Conservation (phyloP, 2,113 vertebrate species). For the Thalassarche chlororhynchos region DNA sequence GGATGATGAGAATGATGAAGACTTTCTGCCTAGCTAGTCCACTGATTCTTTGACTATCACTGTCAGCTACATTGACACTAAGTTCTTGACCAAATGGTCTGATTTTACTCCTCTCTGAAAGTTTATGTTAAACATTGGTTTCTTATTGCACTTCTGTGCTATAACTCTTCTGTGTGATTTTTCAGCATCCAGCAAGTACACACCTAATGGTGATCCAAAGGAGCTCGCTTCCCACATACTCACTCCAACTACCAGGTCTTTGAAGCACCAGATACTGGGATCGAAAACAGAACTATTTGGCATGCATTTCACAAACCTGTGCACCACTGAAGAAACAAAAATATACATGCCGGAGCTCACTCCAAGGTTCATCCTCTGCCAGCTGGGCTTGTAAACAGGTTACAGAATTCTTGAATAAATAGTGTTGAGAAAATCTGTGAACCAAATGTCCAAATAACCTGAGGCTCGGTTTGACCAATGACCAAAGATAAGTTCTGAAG, state of each 20-base stretch:
- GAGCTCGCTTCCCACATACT: not conserved
- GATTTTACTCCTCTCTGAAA: not conserved
- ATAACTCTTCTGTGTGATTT: not conserved
- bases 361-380: not conserved
- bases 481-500: slow-evolving; percentile 14
- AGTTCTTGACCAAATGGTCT: not conserved
- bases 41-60: not conserved
- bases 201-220: not conserved
- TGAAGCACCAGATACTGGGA: not conserved
- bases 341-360: not conserved
- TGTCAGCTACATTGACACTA: not conserved
- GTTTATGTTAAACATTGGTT: not conserved
- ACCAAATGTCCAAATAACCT: slow-evolving; percentile 60
- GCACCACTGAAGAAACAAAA: not conserved
- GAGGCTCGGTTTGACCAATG: slow-evolving; percentile 49
- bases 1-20: not conserved
- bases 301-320: not conserved
- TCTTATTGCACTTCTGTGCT: not conserved
- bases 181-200: not conserved
- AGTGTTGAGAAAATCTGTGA: slow-evolving; percentile 44
- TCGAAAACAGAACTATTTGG: not conserved
- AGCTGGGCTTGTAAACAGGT: slow-evolving; percentile 34
- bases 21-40: not conserved
- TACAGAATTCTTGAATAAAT: slow-evolving; percentile 28
- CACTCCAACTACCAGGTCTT: not conserved